Evolutionary conservation across 2,113 vertebrate species (phyloP).

Genomic region (Ptilonorhynchus violaceus): DNA sequence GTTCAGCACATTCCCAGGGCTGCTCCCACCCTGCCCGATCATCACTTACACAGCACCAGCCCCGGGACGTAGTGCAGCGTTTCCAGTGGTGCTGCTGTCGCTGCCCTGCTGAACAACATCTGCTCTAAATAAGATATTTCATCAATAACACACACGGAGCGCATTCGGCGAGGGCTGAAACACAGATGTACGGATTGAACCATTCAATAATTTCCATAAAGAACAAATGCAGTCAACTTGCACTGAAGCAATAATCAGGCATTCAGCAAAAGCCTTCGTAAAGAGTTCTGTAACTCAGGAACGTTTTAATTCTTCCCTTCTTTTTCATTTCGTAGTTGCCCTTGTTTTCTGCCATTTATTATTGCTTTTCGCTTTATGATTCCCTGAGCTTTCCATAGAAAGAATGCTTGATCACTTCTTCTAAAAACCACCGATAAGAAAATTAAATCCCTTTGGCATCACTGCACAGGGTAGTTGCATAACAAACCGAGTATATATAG

Average conservation of each 20-base stretch:
- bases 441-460: constrained; percentile 46
- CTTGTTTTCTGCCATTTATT: neutral
- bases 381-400: neutral
- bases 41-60: no score
- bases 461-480: constrained; percentile 11
- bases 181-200: neutral
- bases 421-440: neutral
- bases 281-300: neutral
- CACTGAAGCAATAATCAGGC: neutral
- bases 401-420: constrained; percentile 17
- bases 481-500: constrained; percentile 15
- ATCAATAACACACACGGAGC: neutral
- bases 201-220: neutral
- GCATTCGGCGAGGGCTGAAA: neutral
- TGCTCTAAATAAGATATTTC: neutral
- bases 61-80: neutral
- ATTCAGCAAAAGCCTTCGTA: neutral
- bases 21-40: neutral
- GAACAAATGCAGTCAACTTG: neutral
- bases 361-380: neutral
- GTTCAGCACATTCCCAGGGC: neutral
- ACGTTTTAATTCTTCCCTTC: accelerated
- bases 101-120: neutral
- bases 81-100: neutral
- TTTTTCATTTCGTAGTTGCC: neutral